These are phyloP conservation scores for Pungitius pungitius DNA, from an alignment of 2,113 vertebrate genomes.

Conservation along the genomic window DNA sequence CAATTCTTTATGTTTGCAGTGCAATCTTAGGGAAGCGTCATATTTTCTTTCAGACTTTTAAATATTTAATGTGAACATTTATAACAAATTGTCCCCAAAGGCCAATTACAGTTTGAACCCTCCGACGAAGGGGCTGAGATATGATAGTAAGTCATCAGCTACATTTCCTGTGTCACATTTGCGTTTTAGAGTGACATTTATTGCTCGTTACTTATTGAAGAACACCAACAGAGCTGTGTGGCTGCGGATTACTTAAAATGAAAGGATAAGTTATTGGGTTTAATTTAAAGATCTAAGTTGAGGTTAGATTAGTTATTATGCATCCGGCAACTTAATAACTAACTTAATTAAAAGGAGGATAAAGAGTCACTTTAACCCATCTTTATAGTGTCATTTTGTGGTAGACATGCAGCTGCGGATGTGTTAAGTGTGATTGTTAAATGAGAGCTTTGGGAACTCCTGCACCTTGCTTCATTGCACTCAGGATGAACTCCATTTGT, in stretches of 20 bases:
- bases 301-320: neutral
- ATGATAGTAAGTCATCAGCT: constrained; percentile 36
- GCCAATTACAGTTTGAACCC: constrained; percentile 67
- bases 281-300: neutral
- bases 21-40: constrained; percentile 52
- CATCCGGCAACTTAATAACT: neutral
- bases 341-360: constrained; percentile 2
- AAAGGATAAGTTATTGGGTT: neutral
- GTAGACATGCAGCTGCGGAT: neutral
- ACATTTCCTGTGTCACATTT: constrained; percentile 23
- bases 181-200: constrained; percentile 25
- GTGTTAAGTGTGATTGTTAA: constrained; percentile 1
- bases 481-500: constrained; percentile 6
- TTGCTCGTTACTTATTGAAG: constrained; percentile 19
- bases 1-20: constrained; percentile 74
- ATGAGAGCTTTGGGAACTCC: neutral
- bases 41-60: constrained; percentile 65
- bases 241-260: constrained; percentile 1
- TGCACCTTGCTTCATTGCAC: constrained; percentile 1
- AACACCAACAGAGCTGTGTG: neutral
- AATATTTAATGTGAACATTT: constrained; percentile 80
- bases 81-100: constrained; percentile 73
- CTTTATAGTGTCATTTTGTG: neutral
- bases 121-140: constrained; percentile 33
- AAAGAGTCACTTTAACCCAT: neutral